Evolutionary conservation across 2,113 vertebrate species (phyloP).

Genomic region (Leuciscus idus): DNA sequence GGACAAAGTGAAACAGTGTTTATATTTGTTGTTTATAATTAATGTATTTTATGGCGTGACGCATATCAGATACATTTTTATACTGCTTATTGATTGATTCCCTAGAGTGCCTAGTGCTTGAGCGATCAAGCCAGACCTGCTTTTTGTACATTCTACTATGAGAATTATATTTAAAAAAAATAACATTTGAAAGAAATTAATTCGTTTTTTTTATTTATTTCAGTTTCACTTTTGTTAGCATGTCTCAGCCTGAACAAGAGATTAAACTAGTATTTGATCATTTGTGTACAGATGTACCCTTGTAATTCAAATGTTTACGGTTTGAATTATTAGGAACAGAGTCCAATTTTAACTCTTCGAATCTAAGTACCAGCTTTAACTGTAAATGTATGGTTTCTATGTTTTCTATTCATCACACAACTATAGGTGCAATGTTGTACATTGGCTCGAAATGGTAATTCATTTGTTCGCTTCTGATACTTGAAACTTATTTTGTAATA

Average conservation of each 20-base stretch:
- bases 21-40: conserved; percentile 44
- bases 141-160: conserved; percentile 28
- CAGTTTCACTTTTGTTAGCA: not conserved
- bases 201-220: not conserved
- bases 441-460: conserved; percentile 48
- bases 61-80: conserved; percentile 1
- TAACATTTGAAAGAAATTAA: not conserved
- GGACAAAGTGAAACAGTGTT: conserved; percentile 28
- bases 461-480: conserved; percentile 65
- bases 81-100: conserved; percentile 48
- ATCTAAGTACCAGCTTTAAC: conserved; percentile 28
- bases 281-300: conserved; percentile 13
- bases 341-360: not conserved
- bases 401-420: conserved; percentile 1
- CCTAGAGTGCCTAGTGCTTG: conserved; percentile 77
- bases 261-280: conserved; percentile 1
- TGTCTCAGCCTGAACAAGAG: not conserved
- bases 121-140: conserved; percentile 61
- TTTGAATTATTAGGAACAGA: not conserved
- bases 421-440: conserved; percentile 34
- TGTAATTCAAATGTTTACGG: conserved; percentile 45
- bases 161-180: not conserved
- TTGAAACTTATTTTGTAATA: conserved; percentile 70
- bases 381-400: not conserved
- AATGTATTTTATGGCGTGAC: not conserved